Evolutionary conservation across 2,113 vertebrate species (phyloP).

Genomic region (Ailurus styani): DNA sequence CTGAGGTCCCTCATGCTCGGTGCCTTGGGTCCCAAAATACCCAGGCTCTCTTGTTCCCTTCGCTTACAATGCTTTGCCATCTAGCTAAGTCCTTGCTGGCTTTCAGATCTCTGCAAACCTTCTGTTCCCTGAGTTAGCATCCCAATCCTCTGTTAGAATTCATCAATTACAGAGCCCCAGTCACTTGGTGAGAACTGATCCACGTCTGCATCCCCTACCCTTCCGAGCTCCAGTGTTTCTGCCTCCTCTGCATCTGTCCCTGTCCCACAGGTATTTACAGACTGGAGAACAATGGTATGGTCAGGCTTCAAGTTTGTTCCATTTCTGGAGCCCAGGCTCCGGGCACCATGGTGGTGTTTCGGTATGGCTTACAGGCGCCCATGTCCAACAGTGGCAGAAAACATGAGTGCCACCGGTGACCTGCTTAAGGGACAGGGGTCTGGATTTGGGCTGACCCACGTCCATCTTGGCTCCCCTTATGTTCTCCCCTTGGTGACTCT

Average conservation of each 20-base stretch:
- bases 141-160: not conserved
- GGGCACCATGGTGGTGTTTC: not conserved
- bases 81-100: not conserved
- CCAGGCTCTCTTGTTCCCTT: not conserved
- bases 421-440: not conserved
- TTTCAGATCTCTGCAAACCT: not conserved
- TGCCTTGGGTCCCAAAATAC: not conserved
- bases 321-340: not conserved
- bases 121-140: not conserved
- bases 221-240: not conserved
- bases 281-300: not conserved
- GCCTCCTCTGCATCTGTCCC: not conserved
- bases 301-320: not conserved
- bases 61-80: not conserved
- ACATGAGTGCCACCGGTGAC: not conserved
- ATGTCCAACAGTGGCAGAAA: not conserved
- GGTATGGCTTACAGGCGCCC: rapidly evolving
- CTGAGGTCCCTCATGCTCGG: not conserved
- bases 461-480: not conserved
- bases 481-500: not conserved
- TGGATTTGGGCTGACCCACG: not conserved
- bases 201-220: not conserved
- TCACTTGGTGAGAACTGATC: not conserved
- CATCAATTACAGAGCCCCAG: not conserved
- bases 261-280: not conserved